Evolutionary conservation across 2,888 invertebrate genomes (phyloP), one percentile per base, ranked within the genome.

Genomic region (Neoaliturus tenellus): DNA sequence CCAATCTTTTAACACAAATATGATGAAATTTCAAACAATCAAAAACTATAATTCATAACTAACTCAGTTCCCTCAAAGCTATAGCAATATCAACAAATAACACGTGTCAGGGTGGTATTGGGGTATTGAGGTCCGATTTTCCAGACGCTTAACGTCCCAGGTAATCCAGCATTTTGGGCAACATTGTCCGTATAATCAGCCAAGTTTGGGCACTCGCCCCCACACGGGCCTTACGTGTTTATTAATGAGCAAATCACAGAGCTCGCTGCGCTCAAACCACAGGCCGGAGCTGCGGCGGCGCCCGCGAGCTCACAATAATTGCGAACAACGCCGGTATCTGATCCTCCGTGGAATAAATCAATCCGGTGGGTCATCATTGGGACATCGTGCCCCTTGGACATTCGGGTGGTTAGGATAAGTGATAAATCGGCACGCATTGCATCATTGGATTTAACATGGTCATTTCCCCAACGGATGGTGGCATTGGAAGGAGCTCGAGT

Each of bases 191-290:
- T 75, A 75, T 75, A 75, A 75, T 75, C 73, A 75, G 14, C n/a
- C 14, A 4, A 31, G 4, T 35, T 67, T 14, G 67, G 31, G 12
- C 41, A n/a, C 31, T 31, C 67, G 31, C 75, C 41, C 75, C 75
- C 51, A 75, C 75, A 75, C 78, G 48, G 44, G 10, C 35, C 28
- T 55, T 33, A 28, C 78, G 78, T 78, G 78, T 78, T 78, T 78
- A 78, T 78, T 78, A 78, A 78, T 78, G 78, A 78, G 78, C 28
- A 55, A 78, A 78, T 55, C 78, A 78, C 55, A 78, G 78, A 78
- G 78, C 35, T 31, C 35, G 41, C 71, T 23, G 44, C 25, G 41
- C 44, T 28, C 48, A 39, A 75, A 71, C 23, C 23, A 75, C 75
- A 75, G 75, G 28, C n/a, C 28, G 14, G 75, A 44, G 44, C 23